Conservation (phyloP, 2,888 invertebrate species). For the Cephus spinipes region DNA sequence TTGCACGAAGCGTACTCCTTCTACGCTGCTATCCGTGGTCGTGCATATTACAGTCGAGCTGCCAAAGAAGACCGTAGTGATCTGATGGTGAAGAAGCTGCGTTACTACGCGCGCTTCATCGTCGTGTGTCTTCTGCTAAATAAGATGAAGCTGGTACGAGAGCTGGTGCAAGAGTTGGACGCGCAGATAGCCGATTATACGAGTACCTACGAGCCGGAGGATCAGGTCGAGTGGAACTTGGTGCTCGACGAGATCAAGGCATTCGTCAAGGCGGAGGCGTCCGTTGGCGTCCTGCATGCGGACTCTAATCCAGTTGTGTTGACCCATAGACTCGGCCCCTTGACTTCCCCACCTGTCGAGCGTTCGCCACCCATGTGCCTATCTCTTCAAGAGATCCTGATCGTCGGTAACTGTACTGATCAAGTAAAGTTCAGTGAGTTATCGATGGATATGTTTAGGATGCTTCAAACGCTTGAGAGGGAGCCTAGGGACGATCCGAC, state of each 20-base stretch:
- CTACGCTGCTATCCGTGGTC: slow-evolving; percentile 93
- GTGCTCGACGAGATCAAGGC: slow-evolving; percentile 95
- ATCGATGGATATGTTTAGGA: slow-evolving; percentile 97
- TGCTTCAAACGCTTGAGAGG: slow-evolving; percentile 93
- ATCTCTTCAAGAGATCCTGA: slow-evolving; percentile 91
- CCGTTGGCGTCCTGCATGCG: slow-evolving; percentile 88
- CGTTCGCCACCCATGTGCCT: slow-evolving; percentile 88
- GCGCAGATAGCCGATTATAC: slow-evolving; percentile 96
- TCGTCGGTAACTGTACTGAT: slow-evolving; percentile 92
- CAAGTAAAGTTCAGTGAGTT: slow-evolving; percentile 97
- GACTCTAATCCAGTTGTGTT: slow-evolving; percentile 88
- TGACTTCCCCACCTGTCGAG: slow-evolving; percentile 89
- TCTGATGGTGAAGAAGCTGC: slow-evolving; percentile 95
- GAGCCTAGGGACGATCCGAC: slow-evolving; percentile 88
- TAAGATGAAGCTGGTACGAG: slow-evolving; percentile 92
- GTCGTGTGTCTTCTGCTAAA: slow-evolving; percentile 94
- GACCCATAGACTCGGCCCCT: slow-evolving; percentile 87
- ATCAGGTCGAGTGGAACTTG: slow-evolving; percentile 91
- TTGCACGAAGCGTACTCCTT: slow-evolving; percentile 96
- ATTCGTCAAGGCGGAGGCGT: slow-evolving; percentile 92
- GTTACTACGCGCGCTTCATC: slow-evolving; percentile 96
- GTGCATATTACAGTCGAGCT: slow-evolving; percentile 94
- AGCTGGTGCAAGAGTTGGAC: slow-evolving; percentile 91
- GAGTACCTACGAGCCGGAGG: slow-evolving; percentile 95
- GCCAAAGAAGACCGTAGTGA: slow-evolving; percentile 94